Conservation (phyloP, 2,113 vertebrate species). For the Phrynocephalus versicolor region DNA sequence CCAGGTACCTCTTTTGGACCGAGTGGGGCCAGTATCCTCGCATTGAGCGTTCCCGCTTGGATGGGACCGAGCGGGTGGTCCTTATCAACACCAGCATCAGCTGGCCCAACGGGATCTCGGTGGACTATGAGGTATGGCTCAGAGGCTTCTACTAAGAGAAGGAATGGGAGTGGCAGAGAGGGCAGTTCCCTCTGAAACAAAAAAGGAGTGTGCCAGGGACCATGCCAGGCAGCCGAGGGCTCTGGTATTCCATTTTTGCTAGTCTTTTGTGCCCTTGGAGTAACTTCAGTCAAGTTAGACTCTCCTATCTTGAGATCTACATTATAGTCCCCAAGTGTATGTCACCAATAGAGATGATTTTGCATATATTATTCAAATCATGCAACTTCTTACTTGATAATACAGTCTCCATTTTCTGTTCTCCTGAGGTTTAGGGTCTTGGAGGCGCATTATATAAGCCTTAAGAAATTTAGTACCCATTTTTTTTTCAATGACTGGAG, state of each 20-base stretch:
- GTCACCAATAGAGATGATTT: no score
- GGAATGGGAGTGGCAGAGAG: not conserved
- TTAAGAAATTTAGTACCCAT: not conserved
- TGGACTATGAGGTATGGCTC: slow-evolving; percentile 88
- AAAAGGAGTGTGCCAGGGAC: no score
- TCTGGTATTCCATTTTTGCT: not conserved
- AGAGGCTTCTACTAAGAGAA: no score
- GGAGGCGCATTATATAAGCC: no score
- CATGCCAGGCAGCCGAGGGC: no score
- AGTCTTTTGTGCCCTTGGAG: not conserved
- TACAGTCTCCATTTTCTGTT: not conserved
- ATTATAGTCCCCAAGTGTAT: no score
- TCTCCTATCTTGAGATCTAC: no score
- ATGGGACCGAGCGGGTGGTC: slow-evolving; percentile 86
- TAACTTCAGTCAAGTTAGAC: not conserved
- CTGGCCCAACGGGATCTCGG: slow-evolving; percentile 95
- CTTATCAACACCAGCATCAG: slow-evolving; percentile 94
- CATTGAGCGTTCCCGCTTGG: slow-evolving; percentile 90
- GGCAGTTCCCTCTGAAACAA: not conserved
- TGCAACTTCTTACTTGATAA: not conserved
- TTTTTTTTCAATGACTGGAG: not conserved
- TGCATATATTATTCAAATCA: not conserved
- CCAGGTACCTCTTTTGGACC: slow-evolving; percentile 96
- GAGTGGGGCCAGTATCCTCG: slow-evolving; percentile 98
- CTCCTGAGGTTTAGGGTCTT: no score